phyloP scores from a whole-genome alignment of 1,140 invertebrate genomes.

The Proctacanthus coquilletti region DNA sequence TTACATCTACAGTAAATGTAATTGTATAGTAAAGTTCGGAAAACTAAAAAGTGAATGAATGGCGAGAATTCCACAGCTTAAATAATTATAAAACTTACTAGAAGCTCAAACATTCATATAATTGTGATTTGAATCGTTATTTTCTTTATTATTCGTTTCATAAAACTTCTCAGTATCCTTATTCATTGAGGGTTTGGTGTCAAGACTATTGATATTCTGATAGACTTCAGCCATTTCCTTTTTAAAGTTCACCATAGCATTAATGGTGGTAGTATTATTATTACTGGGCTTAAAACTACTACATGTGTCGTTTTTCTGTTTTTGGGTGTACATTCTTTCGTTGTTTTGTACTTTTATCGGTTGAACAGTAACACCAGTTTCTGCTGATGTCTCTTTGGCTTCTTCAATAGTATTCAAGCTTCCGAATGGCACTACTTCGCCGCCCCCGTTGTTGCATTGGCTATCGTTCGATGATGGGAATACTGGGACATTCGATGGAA shows the following conservation, averaged over 20 bases:
- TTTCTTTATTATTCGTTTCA: neutral
- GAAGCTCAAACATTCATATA: conserved; percentile 28
- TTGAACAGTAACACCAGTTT: conserved; percentile 21
- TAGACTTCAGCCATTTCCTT: conserved; percentile 23
- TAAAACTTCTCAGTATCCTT: conserved; percentile 5
- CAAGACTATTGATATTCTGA: conserved; percentile 17
- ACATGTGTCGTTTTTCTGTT: conserved; percentile 16
- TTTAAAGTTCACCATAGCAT: conserved; percentile 18
- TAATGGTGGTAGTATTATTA: conserved; percentile 15
- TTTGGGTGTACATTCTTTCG: conserved; percentile 27
- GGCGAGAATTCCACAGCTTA: too few relatives aligned
- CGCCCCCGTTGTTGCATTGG: conserved; percentile 13
- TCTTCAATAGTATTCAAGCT: conserved; percentile 26
- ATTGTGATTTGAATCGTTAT: conserved; percentile 13
- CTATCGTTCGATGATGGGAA: conserved; percentile 9
- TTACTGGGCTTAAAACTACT: conserved; percentile 27
- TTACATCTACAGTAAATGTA: too few relatives aligned
- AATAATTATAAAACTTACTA: too few relatives aligned
- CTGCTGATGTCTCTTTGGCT: conserved; percentile 18
- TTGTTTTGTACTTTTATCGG: conserved; percentile 26
- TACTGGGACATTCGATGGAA: conserved; percentile 29
- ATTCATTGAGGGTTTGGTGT: conserved; percentile 1
- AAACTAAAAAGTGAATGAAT: too few relatives aligned
- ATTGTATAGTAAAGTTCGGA: too few relatives aligned
- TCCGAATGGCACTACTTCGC: conserved; percentile 19